Evolutionary conservation across 2,113 vertebrate species (phyloP).

Genomic region (Sinocyclocheilus anophthalmus): DNA sequence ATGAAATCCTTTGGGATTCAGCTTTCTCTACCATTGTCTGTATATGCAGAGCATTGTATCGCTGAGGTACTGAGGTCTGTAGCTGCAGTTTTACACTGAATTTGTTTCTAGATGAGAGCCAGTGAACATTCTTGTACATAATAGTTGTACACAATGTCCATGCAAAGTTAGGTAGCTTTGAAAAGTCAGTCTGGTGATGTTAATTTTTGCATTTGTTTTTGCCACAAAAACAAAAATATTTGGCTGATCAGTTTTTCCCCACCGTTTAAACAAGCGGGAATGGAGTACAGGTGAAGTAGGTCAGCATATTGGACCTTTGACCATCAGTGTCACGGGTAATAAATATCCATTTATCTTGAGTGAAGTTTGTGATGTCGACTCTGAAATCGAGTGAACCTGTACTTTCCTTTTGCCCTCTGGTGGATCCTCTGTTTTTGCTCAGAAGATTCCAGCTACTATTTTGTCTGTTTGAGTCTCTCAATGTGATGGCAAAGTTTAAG

Average conservation of each 20-base stretch:
- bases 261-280: not conserved
- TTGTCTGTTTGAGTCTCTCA: constrained; percentile 89
- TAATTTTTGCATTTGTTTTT: constrained; percentile 1
- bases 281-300: not conserved
- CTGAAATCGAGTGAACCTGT: not conserved
- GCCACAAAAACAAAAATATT: not conserved
- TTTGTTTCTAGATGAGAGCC: not conserved
- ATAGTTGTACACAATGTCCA: not conserved
- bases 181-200: not conserved
- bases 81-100: constrained; percentile 15
- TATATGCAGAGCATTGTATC: constrained; percentile 35
- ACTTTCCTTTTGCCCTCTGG: constrained; percentile 3
- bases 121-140: constrained; percentile 8
- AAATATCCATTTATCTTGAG: not conserved
- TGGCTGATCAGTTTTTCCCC: not conserved
- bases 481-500: constrained; percentile 93
- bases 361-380: not conserved
- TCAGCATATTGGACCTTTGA: not conserved
- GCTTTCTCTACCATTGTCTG: constrained; percentile 72
- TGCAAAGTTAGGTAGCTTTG: not conserved
- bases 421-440: not conserved
- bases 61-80: constrained; percentile 54
- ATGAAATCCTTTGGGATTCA: constrained; percentile 77
- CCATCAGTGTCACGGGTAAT: not conserved
- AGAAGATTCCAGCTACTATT: constrained; percentile 69